Evolutionary conservation across 2,888 invertebrate species (phyloP).

Genomic region (Drosophila quasianomalipes): DNA sequence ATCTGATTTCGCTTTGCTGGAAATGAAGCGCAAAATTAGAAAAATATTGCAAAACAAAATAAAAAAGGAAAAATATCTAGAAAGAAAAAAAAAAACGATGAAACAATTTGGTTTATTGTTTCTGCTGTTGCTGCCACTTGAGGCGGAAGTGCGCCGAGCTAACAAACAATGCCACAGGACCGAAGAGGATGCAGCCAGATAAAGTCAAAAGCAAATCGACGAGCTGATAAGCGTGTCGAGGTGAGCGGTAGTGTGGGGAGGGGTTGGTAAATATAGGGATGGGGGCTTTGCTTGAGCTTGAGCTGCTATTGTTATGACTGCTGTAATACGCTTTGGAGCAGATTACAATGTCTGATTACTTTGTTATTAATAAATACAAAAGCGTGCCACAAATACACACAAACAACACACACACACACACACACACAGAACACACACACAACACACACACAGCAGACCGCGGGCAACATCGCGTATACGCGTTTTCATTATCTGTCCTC

Average conservation of each 20-base stretch:
- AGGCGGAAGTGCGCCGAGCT: constrained; percentile 66
- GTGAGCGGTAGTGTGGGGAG: background rate
- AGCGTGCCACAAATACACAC: constrained; percentile 43
- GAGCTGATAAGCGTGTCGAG: background rate
- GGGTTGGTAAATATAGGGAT: background rate
- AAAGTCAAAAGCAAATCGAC: constrained; percentile 23
- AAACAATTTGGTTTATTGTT: constrained; percentile 39
- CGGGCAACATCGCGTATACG: constrained; percentile 60
- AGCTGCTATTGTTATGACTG: constrained; percentile 75
- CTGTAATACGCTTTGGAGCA: constrained; percentile 75
- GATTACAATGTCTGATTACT: constrained; percentile 81
- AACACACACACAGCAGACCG: constrained; percentile 13
- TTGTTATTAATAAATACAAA: constrained; percentile 80
- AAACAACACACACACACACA: background rate
- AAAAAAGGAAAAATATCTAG: constrained; percentile 14
- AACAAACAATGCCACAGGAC: constrained; percentile 65
- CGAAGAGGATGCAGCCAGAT: constrained; percentile 53
- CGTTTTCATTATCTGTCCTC: constrained; percentile 70
- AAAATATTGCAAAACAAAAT: constrained; percentile 40
- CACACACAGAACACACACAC: background rate
- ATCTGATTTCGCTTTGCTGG: constrained; percentile 20
- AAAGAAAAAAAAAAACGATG: constrained; percentile 27
- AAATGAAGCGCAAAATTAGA: constrained; percentile 77
- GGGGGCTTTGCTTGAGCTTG: constrained; percentile 25
- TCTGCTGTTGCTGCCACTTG: constrained; percentile 58